A percentile compares a stretch with the other conserved stretches of the same genome.
These are phyloP conservation scores for Caenorhabditis panamensis DNA, from an alignment of 2,888 invertebrate genomes.

Conservation along the genomic window DNA sequence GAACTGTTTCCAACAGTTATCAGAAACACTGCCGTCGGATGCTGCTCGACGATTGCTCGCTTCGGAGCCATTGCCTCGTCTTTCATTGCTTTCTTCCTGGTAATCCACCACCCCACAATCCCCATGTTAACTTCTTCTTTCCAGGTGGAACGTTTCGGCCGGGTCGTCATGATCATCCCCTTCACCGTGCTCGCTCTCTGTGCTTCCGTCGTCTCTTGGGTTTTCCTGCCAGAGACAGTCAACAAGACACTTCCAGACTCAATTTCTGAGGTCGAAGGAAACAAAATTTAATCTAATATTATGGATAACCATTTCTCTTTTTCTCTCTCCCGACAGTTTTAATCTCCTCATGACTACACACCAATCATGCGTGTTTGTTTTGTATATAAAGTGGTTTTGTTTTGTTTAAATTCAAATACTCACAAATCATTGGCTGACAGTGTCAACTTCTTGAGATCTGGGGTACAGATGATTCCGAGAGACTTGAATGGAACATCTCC, in stretches of 20 bases:
- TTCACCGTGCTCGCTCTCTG: constrained; percentile 73
- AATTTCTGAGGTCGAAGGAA: constrained; percentile 74
- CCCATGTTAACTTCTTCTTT: constrained; percentile 16
- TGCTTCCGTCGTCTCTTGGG: constrained; percentile 72
- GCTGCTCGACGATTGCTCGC: constrained; percentile 90
- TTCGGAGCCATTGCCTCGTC: constrained; percentile 91
- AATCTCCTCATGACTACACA: constrained; percentile 46
- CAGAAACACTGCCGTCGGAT: constrained; percentile 90
- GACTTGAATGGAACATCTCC: constrained; percentile 84
- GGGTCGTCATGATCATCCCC: constrained; percentile 76
- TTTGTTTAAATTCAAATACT: constrained; percentile 37
- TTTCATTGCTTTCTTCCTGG: constrained; percentile 85
- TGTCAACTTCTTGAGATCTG: constrained; percentile 83
- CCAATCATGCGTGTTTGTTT: constrained; percentile 14
- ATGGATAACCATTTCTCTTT: no score
- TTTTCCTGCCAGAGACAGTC: constrained; percentile 79
- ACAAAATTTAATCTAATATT: constrained; percentile 50
- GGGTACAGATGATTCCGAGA: constrained; percentile 83
- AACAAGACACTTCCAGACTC: constrained; percentile 76
- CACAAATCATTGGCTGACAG: constrained; percentile 83
- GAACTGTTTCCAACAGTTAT: constrained; percentile 93
- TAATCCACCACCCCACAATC: constrained; percentile 33
- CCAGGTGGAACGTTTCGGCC: constrained; percentile 75
- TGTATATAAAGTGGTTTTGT: constrained; percentile 17
- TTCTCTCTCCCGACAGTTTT: neutral